A percentile compares a stretch with the other conserved stretches of the same genome.
phyloP scores from a whole-genome alignment of 2,888 invertebrate genomes.

The Craniophora ligustri region DNA sequence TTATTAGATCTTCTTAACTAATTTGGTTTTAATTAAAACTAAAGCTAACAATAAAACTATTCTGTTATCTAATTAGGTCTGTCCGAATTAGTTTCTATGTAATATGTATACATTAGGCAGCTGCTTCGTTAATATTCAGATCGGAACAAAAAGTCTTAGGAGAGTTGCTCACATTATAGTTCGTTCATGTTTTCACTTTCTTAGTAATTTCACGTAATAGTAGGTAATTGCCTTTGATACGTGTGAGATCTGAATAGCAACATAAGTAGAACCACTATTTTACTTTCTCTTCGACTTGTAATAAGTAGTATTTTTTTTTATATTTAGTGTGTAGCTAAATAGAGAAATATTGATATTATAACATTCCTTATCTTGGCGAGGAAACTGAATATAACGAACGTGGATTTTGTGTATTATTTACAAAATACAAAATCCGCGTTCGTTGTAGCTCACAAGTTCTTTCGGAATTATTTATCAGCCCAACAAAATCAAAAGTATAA shows the following conservation, averaged over 20 bases:
- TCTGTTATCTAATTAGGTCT: constrained; percentile 10
- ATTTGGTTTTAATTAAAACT: constrained; percentile 2
- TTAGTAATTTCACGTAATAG: no score
- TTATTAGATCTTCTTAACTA: no score
- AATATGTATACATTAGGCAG: constrained; percentile 21
- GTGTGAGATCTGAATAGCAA: constrained; percentile 3
- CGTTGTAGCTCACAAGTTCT: no score
- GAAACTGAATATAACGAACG: no score
- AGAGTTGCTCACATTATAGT: constrained; percentile 7
- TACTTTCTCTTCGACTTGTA: constrained; percentile 40
- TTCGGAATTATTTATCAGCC: no score
- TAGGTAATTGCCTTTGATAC: constrained; percentile 19
- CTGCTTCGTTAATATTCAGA: constrained; percentile 8
- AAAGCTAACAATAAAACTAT: not conserved
- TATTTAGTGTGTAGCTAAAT: no score
- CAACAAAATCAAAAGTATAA: no score
- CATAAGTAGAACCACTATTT: constrained; percentile 27
- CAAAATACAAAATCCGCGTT: no score
- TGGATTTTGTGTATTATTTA: no score
- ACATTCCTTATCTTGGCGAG: no score
- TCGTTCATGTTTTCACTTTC: constrained; percentile 11
- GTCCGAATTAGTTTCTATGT: constrained; percentile 13
- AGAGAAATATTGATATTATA: no score
- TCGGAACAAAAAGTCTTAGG: constrained; percentile 4
- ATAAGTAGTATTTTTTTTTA: no score